Evolutionary conservation across 2,888 invertebrate genomes (phyloP), one percentile per base, ranked within the genome.

Genomic region (Tipula lateralis): DNA sequence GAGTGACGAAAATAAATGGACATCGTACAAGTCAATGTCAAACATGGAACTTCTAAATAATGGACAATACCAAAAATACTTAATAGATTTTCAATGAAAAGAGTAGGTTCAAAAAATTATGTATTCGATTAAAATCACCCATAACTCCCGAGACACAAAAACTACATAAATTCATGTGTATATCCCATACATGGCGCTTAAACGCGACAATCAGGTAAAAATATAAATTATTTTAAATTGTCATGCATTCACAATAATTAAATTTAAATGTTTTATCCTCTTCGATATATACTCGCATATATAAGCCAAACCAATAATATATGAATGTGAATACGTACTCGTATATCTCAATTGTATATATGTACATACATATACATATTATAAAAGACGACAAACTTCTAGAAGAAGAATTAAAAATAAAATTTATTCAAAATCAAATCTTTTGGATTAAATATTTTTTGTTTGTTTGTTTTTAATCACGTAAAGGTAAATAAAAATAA

Each of bases 351-450:
- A 66, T 66, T 66, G 7, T 66, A 19, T 66, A 36, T 32, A 32
- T 6, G 2, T 32, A 32, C 32, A 32, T 32, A 32, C 32, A 32
- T 32, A 32, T 32, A 32, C 32, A 32, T 32, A 32, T 32, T 36
- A 50, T 50, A 50, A 16, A 24, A 66, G 66, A 66, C 66, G 66
- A 66, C 66, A 66, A 66, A 66, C 66, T 66, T 24, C 24, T 66
- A 66, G 66, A 66, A 66, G 19, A 66, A 66, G 66, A 66, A 66
- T 66, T 66, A 66, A 66, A 66, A 50, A 16, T 50, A 50, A 66
- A 66, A 50, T 66, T 66, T 66, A 66, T 66, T 66, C 66, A 66
- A 66, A 66, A 66, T 66, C 66, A 66, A 19, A 66, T 66, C 66
- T 66, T 66, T 66, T 66, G 66, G 66, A 66, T 66, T 66, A 66